A percentile compares a stretch with the other conserved stretches of the same genome.
These are phyloP conservation scores for Misgurnus anguillicaudatus DNA, from an alignment of 2,113 vertebrate species.

Conservation along the genomic window DNA sequence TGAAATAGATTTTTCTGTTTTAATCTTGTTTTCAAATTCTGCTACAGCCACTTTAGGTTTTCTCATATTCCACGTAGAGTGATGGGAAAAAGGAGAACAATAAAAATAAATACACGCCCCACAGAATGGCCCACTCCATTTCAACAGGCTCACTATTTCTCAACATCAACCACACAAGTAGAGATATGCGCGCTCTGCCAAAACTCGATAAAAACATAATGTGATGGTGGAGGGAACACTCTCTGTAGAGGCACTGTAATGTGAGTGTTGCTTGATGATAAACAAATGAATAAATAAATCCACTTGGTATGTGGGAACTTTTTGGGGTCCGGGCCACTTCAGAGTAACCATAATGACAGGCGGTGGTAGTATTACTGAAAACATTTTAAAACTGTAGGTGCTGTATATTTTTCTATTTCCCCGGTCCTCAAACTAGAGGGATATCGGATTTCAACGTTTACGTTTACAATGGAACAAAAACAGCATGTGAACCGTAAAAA, in stretches of 20 bases:
- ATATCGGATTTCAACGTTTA: neutral
- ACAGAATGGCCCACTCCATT: conserved; percentile 7
- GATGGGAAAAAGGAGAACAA: neutral
- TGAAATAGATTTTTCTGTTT: no score
- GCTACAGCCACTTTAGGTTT: neutral
- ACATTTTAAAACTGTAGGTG: neutral
- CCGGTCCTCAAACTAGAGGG: neutral
- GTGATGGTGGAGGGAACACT: conserved; percentile 24
- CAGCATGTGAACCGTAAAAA: conserved; percentile 27
- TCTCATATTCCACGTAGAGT: neutral
- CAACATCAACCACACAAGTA: conserved; percentile 25
- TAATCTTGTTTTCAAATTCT: neutral
- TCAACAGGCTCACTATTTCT: conserved; percentile 9
- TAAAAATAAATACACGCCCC: neutral
- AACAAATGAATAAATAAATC: conserved; percentile 8
- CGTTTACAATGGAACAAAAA: conserved; percentile 21
- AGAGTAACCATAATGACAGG: conserved; percentile 1
- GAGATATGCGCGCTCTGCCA: conserved; percentile 15
- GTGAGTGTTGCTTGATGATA: conserved; percentile 2
- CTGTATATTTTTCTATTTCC: neutral
- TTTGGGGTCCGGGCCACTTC: neutral
- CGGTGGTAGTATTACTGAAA: neutral
- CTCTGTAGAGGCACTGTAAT: conserved; percentile 16
- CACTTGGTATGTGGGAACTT: neutral
- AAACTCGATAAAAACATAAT: conserved; percentile 46